Evolutionary conservation across 2,888 invertebrate genomes (phyloP).

Genomic region (Sesia bembeciformis): DNA sequence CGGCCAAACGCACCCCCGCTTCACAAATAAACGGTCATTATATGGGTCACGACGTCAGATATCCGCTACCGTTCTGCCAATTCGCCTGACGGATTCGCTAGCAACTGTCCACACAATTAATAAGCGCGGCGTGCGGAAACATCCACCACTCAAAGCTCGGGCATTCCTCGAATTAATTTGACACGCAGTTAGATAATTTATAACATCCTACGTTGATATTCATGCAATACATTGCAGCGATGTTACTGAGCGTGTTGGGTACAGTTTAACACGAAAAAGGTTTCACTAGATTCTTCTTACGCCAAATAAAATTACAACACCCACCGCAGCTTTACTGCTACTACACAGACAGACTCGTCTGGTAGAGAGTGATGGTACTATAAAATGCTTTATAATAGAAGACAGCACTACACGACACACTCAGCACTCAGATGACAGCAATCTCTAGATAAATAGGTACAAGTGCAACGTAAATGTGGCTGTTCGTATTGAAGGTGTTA

Average conservation of each 20-base stretch:
- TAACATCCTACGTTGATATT: conserved; percentile 64
- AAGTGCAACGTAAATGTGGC: too few relatives aligned
- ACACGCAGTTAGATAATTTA: conserved; percentile 72
- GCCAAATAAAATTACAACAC: too few relatives aligned
- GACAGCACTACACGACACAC: too few relatives aligned
- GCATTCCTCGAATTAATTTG: conserved; percentile 73
- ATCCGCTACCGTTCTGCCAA: conserved; percentile 22
- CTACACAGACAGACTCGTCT: too few relatives aligned
- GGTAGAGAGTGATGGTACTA: too few relatives aligned
- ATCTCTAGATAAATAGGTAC: too few relatives aligned
- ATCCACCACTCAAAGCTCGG: conserved; percentile 42
- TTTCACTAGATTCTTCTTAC: too few relatives aligned
- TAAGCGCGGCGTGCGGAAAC: conserved; percentile 52
- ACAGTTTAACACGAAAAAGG: too few relatives aligned
- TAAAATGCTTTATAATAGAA: too few relatives aligned
- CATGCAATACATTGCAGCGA: conserved; percentile 20
- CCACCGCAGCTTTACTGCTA: too few relatives aligned
- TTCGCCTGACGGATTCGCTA: conserved; percentile 49
- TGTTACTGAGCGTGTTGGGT: conserved; percentile 9
- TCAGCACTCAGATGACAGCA: too few relatives aligned
- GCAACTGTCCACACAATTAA: conserved; percentile 65
- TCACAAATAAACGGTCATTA: conserved; percentile 9
- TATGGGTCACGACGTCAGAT: conserved; percentile 17
- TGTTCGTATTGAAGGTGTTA: too few relatives aligned
- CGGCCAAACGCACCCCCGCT: conserved; percentile 13